These are phyloP conservation scores for Heliconius hermathena DNA, from an alignment of 1,140 invertebrate species.

Conservation along the genomic window DNA sequence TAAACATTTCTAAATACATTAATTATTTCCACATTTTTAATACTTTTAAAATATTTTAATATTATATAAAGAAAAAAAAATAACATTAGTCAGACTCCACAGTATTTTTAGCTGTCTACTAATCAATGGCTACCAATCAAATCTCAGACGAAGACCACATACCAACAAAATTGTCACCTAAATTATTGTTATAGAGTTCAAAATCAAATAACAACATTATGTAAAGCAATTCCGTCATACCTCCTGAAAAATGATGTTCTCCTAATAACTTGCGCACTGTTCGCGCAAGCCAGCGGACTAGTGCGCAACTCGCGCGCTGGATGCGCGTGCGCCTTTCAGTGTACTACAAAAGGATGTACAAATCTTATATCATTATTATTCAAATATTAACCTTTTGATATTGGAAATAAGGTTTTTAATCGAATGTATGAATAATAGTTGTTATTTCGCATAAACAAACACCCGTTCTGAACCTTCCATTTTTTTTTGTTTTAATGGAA, in stretches of 20 bases:
- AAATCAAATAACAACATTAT: neutral
- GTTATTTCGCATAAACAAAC: neutral
- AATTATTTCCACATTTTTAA: no score
- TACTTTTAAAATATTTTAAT: no score
- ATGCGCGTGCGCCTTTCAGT: conserved; percentile 52
- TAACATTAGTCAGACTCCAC: neutral
- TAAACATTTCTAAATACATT: no score
- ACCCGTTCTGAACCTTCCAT: neutral
- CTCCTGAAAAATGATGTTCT: conserved; percentile 43
- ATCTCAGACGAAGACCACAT: neutral
- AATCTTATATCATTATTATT: neutral
- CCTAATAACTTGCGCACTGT: conserved; percentile 77
- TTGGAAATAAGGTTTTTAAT: neutral
- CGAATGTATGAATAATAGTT: neutral
- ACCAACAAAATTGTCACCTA: neutral
- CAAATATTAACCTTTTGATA: neutral
- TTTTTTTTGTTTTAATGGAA: no score
- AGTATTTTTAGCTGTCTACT: conserved; percentile 1
- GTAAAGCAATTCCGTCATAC: neutral
- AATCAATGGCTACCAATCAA: neutral
- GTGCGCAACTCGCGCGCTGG: conserved; percentile 53
- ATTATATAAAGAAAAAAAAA: neutral
- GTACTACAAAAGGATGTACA: neutral
- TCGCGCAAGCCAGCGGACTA: conserved; percentile 63
- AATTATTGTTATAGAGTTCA: neutral